These are phyloP conservation scores for Acinonyx jubatus DNA, from an alignment of 2,113 vertebrate species.

Conservation along the genomic window DNA sequence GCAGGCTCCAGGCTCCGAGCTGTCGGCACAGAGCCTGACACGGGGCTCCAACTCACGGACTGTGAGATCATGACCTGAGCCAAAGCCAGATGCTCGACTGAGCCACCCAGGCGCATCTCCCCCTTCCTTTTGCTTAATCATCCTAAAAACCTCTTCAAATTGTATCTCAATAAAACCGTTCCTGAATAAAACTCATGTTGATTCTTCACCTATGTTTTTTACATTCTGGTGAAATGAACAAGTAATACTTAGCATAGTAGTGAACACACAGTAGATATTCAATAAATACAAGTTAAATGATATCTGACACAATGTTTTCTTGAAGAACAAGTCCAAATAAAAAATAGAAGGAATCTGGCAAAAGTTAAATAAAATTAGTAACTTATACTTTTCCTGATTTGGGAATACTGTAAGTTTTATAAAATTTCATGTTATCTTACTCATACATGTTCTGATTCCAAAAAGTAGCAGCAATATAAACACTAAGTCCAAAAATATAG, in stretches of 20 bases:
- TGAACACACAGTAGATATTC: not conserved
- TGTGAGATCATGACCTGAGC: no score
- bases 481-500: not conserved
- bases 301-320: not conserved
- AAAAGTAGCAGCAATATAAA: not conserved
- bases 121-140: not conserved
- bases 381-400: not conserved
- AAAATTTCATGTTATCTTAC: not conserved
- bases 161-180: not conserved
- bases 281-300: not conserved
- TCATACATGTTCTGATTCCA: not conserved
- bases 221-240: not conserved
- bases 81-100: no score
- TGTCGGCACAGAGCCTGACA: no score
- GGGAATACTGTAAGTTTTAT: not conserved
- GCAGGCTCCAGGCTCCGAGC: no score
- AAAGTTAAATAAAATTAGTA: constrained; percentile 29
- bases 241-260: not conserved
- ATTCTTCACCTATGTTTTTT: constrained; percentile 4
- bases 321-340: constrained; percentile 22
- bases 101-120: not conserved
- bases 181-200: not conserved
- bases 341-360: not conserved
- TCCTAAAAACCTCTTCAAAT: not conserved
- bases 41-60: no score